A percentile compares a stretch with the other conserved stretches of the same genome.
These are phyloP conservation scores for Tamias sibiricus DNA, from an alignment of 2,113 vertebrate species.

Conservation along the genomic window DNA sequence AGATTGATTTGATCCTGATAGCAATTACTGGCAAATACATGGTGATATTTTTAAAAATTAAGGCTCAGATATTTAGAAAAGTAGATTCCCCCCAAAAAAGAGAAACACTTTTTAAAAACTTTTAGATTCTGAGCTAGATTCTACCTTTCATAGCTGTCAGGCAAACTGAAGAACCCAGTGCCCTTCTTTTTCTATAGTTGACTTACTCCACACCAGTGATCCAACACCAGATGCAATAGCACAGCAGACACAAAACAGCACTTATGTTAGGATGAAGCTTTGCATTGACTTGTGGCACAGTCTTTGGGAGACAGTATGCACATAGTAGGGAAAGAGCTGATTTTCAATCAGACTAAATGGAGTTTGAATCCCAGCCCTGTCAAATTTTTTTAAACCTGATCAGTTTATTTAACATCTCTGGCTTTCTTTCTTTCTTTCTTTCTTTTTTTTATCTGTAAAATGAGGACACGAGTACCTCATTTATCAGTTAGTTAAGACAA, in stretches of 20 bases:
- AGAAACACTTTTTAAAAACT: background rate
- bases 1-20: background rate
- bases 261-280: background rate
- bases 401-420: background rate
- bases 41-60: background rate
- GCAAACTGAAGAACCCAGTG: background rate
- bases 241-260: background rate
- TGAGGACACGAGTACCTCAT: background rate
- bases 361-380: background rate
- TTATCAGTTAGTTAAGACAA: background rate
- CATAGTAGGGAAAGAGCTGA: background rate
- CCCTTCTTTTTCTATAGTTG: background rate
- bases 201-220: background rate
- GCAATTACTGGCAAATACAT: background rate
- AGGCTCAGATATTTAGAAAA: slow-evolving; percentile 15
- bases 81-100: background rate
- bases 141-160: background rate
- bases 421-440: background rate
- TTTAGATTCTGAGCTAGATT: background rate
- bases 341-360: background rate
- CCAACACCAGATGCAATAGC: background rate
- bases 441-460: slow-evolving; percentile 1
- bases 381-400: background rate
- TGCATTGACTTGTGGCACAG: background rate
- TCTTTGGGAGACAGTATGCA: background rate